A percentile compares a stretch with the other conserved stretches of the same genome.
These are phyloP conservation scores for Cyprinella venusta DNA, from an alignment of 2,797 vertebrate genomes.

Conservation along the genomic window DNA sequence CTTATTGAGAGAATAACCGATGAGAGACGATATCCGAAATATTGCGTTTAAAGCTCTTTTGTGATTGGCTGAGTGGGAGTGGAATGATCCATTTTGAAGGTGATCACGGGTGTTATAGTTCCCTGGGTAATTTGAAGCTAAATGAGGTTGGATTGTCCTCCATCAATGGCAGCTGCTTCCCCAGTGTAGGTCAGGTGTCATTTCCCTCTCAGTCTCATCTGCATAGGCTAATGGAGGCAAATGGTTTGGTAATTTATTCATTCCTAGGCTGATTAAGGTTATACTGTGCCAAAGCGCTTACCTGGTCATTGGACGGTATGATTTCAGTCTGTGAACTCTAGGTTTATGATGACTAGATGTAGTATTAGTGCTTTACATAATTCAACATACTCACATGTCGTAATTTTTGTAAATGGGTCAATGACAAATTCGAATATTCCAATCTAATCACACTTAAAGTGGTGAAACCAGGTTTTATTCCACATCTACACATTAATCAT, in stretches of 20 bases:
- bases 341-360: constrained; percentile 6
- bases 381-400: neutral
- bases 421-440: constrained; percentile 3
- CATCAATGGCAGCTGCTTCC: constrained; percentile 57
- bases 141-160: constrained; percentile 57
- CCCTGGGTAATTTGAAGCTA: constrained; percentile 49
- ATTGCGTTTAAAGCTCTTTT: constrained; percentile 22
- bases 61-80: constrained; percentile 21
- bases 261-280: constrained; percentile 57
- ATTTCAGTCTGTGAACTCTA: constrained; percentile 9
- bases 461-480: too few relatives aligned
- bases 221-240: constrained; percentile 62
- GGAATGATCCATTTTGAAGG: constrained; percentile 33
- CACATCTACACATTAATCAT: too few relatives aligned
- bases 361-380: constrained; percentile 19
- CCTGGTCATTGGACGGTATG: constrained; percentile 23
- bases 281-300: constrained; percentile 40
- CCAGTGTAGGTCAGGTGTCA: constrained; percentile 51
- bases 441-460: neutral
- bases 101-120: constrained; percentile 28
- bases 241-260: constrained; percentile 58
- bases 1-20: constrained; percentile 35
- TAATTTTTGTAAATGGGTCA: constrained; percentile 22
- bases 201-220: constrained; percentile 49
- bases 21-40: constrained; percentile 19